Evolutionary conservation across 2,797 vertebrate genomes (phyloP).

Genomic region (Chelon auratus): DNA sequence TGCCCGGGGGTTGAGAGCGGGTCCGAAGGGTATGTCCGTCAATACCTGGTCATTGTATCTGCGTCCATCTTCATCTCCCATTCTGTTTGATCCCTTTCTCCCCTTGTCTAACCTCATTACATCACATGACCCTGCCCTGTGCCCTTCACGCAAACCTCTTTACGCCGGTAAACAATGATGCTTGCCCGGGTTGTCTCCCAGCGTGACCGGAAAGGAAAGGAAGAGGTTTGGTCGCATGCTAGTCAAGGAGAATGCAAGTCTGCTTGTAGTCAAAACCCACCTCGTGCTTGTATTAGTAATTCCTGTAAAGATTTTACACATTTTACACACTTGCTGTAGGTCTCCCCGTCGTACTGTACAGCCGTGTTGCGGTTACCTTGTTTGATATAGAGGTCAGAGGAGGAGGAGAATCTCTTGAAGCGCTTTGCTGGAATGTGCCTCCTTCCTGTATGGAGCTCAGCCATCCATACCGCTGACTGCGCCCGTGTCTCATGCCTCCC

Average conservation of each 20-base stretch:
- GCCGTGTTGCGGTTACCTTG: constrained; percentile 47
- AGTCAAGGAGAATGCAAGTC: constrained; percentile 34
- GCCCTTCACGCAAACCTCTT: constrained; percentile 34
- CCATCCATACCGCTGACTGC: constrained; percentile 71
- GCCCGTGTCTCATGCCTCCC: constrained; percentile 61
- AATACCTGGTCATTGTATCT: constrained; percentile 82
- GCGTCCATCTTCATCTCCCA: constrained; percentile 80
- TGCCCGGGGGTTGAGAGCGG: constrained; percentile 64
- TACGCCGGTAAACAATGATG: constrained; percentile 41
- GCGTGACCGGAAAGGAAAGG: constrained; percentile 31
- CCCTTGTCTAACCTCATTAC: constrained; percentile 74
- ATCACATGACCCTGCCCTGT: constrained; percentile 68
- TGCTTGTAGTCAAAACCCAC: constrained; percentile 26
- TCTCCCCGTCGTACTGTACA: constrained; percentile 33
- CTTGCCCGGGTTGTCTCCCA: constrained; percentile 43
- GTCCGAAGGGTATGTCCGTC: constrained; percentile 72
- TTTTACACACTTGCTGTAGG: constrained; percentile 8
- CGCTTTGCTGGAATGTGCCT: constrained; percentile 67
- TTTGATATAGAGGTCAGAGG: constrained; percentile 52
- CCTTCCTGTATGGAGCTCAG: constrained; percentile 69
- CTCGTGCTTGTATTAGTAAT: constrained; percentile 36
- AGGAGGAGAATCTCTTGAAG: constrained; percentile 54
- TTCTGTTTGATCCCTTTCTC: constrained; percentile 82
- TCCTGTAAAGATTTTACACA: constrained; percentile 40
- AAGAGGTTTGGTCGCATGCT: constrained; percentile 27